Conservation (phyloP, 2,113 vertebrate species). For the Burhinus oedicnemus region DNA sequence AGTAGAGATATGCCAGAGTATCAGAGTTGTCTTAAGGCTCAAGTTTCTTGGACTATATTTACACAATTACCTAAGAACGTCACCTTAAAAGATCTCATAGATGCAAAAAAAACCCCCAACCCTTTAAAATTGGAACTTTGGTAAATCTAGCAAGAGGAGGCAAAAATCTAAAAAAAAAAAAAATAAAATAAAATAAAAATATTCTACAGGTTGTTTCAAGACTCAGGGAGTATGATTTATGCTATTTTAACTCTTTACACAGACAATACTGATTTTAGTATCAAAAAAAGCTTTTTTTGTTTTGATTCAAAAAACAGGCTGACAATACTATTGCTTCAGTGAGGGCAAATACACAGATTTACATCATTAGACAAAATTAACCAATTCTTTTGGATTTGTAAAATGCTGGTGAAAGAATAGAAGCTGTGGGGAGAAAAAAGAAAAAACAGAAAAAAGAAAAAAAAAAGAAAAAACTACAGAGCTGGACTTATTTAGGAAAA, state of each 20-base stretch:
- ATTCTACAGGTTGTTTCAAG: background rate
- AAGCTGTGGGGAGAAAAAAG: accelerated
- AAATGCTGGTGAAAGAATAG: background rate
- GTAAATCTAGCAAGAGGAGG: background rate
- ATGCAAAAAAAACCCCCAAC: background rate
- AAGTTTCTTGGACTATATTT: background rate
- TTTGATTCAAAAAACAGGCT: background rate
- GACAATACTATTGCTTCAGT: background rate
- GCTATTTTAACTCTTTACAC: background rate
- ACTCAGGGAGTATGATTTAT: background rate
- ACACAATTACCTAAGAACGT: background rate
- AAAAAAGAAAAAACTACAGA: background rate
- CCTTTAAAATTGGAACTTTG: background rate
- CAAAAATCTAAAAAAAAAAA: background rate
- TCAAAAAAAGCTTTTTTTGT: background rate
- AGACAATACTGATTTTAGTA: background rate
- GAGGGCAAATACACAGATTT: background rate
- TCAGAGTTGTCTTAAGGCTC: background rate
- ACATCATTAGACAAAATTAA: background rate
- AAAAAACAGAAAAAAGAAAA: accelerated
- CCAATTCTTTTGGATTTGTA: background rate
- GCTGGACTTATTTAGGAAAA: background rate
- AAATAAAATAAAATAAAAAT: background rate
- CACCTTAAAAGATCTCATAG: background rate
- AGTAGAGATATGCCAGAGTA: background rate